Evolutionary conservation across 2,888 invertebrate species (phyloP), one percentile per base, ranked within the genome.

Genomic region (Diachrysia chrysitis): DNA sequence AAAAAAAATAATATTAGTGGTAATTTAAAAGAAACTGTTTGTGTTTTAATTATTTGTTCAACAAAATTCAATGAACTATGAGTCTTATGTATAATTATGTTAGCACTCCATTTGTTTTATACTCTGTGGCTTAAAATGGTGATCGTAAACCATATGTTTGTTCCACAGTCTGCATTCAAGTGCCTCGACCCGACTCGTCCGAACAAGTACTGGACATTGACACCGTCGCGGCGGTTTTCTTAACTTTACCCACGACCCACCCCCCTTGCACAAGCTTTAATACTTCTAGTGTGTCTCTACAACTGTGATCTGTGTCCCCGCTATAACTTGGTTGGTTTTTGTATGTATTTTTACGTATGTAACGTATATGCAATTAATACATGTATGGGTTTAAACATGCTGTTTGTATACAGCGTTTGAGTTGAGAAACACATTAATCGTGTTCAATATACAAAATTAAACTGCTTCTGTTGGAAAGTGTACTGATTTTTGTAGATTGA

Each of bases 141-240:
- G 65, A 37, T 61, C 59, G 51, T 76, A 71, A 69, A 48, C 14
- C 25, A 58, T 72, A 62, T 58, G 58, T 85, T 86, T 85, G 68
- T 76, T 87, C 81, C 84, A 70, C 92, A 93, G 93, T 89, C 87
- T 60, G 84, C 88, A 25, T 90, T 83, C 87, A 89, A 89, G 79
- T 89, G 86, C 82, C 78, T 91, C 82, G 92, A 93, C 76, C 75
- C 87, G 54, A 82, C 87, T 32, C 90, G 89, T 68, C 87, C 90
- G 37, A 88, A 86, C 89, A 92, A 91, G 78, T 92, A 90, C 79
- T 93, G 93, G 93, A 87, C 86, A 53, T 78, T 93, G 87, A 81
- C 89, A 19, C 90, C 92, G 16, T 84, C 92, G 19, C 85, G 93
- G 69, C 91, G 92, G 66, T 93, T 91, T 85, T 92, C 87, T 83